Evolutionary conservation across 1,140 invertebrate species (phyloP), one percentile per base, ranked within the genome.

Genomic region (Procambarus clarkii): DNA sequence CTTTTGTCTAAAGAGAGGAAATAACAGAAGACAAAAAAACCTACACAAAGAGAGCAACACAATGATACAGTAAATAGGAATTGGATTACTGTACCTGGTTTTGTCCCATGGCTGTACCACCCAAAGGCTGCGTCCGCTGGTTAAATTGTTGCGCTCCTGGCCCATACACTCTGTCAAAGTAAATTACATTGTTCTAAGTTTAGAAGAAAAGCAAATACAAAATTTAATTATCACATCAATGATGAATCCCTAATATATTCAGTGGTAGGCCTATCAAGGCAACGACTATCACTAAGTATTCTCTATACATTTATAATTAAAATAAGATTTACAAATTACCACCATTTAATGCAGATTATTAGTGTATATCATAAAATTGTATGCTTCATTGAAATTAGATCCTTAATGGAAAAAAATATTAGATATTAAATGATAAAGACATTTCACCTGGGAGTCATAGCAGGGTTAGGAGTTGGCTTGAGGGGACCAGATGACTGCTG

Each of bases 401-500:
- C 0, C 3, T 64, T 18, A 64, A 18, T 11, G 24, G 82, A 48
- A 74, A 46, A 50, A 81, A n/a, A 11, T 34, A 50, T 58, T 45
- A 0, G 2, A 34, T n/a, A 77, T 11, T 77, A 13, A 54, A 64
- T 64, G 18, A 18, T 4, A 64, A 64, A 64, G 60, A 13, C 50
- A 50, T 21, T 15, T 60, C 74, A 90, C 88, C 88, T 86, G 24
- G 90, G 82, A 44, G 83, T 86, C 90, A 91, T 91, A 7, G 90
- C 84, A 34, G 90, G 90, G 21, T 86, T 88, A 15, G 86, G 78
- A 13, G 86, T n/a, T 7, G 81, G 85, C 58, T 74, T 79, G 13
- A 80, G 58, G 5, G 86, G 69, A 11, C 46, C 85, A 7, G 85
- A 44, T 8, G n/a, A 48, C 71, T 88, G 86, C 45, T 48, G 85